Evolutionary conservation across 2,797 vertebrate species (phyloP).

Genomic region (Paguma larvata): DNA sequence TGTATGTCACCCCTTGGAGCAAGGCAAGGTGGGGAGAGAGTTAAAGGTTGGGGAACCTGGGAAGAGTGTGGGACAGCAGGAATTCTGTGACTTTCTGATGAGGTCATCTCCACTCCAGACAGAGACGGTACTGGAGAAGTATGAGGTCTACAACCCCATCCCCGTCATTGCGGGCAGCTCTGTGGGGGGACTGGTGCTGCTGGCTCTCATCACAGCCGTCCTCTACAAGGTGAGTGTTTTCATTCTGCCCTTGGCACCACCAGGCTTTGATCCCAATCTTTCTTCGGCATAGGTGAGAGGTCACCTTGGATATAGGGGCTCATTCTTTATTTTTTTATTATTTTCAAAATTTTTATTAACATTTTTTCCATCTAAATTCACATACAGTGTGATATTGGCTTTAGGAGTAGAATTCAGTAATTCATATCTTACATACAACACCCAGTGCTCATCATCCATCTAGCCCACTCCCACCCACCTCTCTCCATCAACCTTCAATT

Average conservation of each 20-base stretch:
- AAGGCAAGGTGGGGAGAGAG: neutral
- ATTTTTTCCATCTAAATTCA: no score
- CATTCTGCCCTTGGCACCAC: neutral
- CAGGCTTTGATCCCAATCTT: neutral
- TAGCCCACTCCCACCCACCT: no score
- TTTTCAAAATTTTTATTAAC: no score
- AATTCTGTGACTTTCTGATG: neutral
- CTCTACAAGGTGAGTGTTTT: conserved; percentile 90
- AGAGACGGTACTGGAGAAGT: conserved; percentile 88
- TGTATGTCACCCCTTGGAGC: neutral
- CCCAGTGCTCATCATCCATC: no score
- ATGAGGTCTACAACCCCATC: conserved; percentile 84
- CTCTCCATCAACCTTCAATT: no score
- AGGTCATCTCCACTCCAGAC: conserved; percentile 83
- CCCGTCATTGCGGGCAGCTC: conserved; percentile 89
- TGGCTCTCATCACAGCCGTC: conserved; percentile 87
- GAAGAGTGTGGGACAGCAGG: neutral
- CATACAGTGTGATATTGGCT: no score
- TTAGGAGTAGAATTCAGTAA: no score
- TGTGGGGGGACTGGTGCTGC: conserved; percentile 89
- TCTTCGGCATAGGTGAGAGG: neutral
- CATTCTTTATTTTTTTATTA: no score
- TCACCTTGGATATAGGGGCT: neutral
- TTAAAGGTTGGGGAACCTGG: neutral
- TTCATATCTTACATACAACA: no score